Evolutionary conservation across 1,140 invertebrate genomes (phyloP), one percentile per base, ranked within the genome.

Genomic region (Heliothis subflexa): DNA sequence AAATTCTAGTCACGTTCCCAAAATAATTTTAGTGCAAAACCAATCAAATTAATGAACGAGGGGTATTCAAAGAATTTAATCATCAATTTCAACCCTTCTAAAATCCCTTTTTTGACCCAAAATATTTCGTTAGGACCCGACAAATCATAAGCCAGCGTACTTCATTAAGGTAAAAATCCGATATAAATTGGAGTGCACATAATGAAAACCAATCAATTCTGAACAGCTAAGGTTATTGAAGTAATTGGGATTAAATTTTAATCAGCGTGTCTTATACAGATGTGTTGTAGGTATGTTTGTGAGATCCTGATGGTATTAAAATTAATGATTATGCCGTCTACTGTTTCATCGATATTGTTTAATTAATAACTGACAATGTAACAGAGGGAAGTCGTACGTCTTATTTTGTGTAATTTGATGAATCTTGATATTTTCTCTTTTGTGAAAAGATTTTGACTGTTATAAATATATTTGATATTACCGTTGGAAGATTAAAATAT

Each of bases 201-300:
- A 76, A 76, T 76, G 74, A 45, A 77, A 77, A 77, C 33, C 74
- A 77, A 77, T 68, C 74, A 68, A 68, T 68, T 68, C 21, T 47
- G 50, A 72, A 57, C 50, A 66, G 49, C 59, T 52, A 77, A 57
- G 50, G 49, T 62, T 76, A 76, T 76, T 66, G 61, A 54, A 47
- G 49, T 77, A 77, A 77, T 77, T 68, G 74, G 50, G 61, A 66
- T 77, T 72, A 72, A 72, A 72, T 13, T 77, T 75, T 77, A 77
- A 68, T 77, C 61, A 68, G 61, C 52, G 33, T 72, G 10, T 62
- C 47, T 61, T 62, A 14, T 13, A 59, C 9, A 40, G 21, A 25
- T 25, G 21, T 74, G 21, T 40, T 40, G 9, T 18, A 47, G 2
- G n/a, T 70, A 68, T 50, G 12, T 70, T 11, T 74, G 14, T 12